Evolutionary conservation across 2,888 invertebrate species (phyloP).

Genomic region (Bombylius discolor): DNA sequence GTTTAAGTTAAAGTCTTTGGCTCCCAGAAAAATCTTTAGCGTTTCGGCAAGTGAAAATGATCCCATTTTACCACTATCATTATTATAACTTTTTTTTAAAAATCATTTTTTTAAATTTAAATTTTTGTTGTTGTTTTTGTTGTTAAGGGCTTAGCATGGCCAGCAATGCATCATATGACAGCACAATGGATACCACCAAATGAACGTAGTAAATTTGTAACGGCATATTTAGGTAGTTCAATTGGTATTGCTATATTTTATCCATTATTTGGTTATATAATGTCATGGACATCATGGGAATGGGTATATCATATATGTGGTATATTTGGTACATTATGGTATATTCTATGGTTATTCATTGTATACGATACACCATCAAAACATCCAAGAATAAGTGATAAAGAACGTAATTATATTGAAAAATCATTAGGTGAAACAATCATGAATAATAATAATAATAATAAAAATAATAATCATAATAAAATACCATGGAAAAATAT

Average conservation of each 20-base stretch:
- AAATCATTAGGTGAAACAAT: slow-evolving; percentile 40
- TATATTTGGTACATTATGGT: slow-evolving; percentile 50
- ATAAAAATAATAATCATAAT: slow-evolving; percentile 22
- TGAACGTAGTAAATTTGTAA: slow-evolving; percentile 60
- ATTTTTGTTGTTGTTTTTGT: slow-evolving; percentile 7
- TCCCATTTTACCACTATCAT: not conserved
- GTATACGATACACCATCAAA: slow-evolving; percentile 50
- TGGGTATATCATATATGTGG: slow-evolving; percentile 56
- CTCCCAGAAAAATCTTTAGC: no score
- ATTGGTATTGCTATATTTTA: slow-evolving; percentile 54
- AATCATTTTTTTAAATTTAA: not conserved
- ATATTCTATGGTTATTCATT: slow-evolving; percentile 45
- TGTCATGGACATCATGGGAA: slow-evolving; percentile 54
- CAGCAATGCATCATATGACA: slow-evolving; percentile 65
- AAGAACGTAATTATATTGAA: slow-evolving; percentile 46
- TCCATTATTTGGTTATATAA: slow-evolving; percentile 55
- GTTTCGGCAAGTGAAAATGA: not conserved
- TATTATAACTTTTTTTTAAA: not conserved
- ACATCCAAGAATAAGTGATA: slow-evolving; percentile 49
- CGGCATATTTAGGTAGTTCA: slow-evolving; percentile 50
- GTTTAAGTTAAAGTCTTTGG: no score
- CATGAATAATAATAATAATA: slow-evolving; percentile 10
- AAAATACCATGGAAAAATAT: slow-evolving; percentile 51
- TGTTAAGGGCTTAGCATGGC: slow-evolving; percentile 53
- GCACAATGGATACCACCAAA: slow-evolving; percentile 72